phyloP scores from a whole-genome alignment of 2,888 invertebrate genomes.

The Autographa gamma region DNA sequence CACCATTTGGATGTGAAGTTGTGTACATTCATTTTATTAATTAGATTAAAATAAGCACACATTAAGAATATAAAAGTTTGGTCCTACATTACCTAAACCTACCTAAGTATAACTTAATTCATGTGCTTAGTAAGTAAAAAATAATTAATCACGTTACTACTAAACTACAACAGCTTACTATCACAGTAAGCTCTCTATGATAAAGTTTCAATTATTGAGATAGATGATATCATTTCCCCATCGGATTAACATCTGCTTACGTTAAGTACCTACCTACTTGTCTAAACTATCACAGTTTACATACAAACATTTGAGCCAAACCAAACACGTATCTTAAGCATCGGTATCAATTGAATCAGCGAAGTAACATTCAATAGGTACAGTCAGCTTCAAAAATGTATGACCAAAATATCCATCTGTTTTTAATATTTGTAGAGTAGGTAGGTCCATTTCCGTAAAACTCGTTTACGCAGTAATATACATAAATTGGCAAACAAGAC shows the following conservation, averaged over 20 bases:
- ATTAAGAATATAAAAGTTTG: too few relatives aligned
- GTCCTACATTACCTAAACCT: too few relatives aligned
- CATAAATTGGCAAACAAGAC: too few relatives aligned
- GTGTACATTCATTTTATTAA: too few relatives aligned
- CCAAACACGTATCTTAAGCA: neutral
- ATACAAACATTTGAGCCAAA: neutral
- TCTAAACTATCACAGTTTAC: slow-evolving; percentile 1
- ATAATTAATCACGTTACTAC: neutral
- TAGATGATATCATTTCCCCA: neutral
- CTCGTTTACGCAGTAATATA: too few relatives aligned
- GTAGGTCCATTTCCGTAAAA: too few relatives aligned
- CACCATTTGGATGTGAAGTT: too few relatives aligned
- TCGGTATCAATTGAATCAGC: neutral
- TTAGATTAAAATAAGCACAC: too few relatives aligned
- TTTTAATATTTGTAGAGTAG: too few relatives aligned
- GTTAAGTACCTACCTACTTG: neutral
- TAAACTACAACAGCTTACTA: neutral
- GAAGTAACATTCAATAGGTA: neutral
- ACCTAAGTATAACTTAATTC: neutral
- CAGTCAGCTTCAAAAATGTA: too few relatives aligned
- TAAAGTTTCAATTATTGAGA: neutral
- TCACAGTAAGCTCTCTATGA: neutral
- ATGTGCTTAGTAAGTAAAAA: neutral
- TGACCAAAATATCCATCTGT: too few relatives aligned
- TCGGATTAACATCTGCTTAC: neutral